These are phyloP conservation scores for Chamaetylas fuelleborni DNA, from an alignment of 2,113 vertebrate genomes.

Conservation along the genomic window DNA sequence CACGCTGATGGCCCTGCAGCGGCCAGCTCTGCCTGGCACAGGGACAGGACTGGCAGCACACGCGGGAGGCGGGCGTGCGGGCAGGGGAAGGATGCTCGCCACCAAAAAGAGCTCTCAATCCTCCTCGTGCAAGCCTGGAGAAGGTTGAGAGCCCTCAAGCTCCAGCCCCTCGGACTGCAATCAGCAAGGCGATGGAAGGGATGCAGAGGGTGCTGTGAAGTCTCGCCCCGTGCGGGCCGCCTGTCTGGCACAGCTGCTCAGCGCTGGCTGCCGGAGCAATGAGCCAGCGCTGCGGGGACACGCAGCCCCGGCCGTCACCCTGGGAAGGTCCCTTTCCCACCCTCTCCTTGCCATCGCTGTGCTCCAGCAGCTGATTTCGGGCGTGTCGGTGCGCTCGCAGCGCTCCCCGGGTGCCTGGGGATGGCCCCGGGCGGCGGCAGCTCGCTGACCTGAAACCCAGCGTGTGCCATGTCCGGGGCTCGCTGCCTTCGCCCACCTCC, in stretches of 20 bases:
- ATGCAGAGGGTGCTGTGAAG: background rate
- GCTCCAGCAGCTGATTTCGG: background rate
- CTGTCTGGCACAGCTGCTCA: background rate
- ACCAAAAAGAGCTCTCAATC: background rate
- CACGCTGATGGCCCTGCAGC: slow-evolving; percentile 18
- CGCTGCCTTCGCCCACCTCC: background rate
- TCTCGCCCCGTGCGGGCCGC: background rate
- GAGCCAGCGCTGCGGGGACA: background rate
- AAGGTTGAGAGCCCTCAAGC: background rate
- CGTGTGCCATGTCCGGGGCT: background rate
- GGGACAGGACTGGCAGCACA: slow-evolving; percentile 6
- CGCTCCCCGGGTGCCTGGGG: accelerated
- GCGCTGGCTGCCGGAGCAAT: background rate
- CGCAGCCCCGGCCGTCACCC: background rate
- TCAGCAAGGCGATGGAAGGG: background rate
- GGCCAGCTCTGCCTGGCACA: background rate
- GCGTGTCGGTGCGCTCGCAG: background rate
- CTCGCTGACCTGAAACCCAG: background rate
- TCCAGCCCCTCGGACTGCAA: background rate
- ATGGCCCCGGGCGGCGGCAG: background rate
- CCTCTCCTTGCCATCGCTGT: background rate
- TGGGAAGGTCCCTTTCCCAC: background rate
- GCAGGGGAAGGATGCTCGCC: background rate
- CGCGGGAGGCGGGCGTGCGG: background rate
- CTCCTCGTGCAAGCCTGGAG: background rate